Evolutionary conservation across 2,888 invertebrate genomes (phyloP).

Genomic region (Eupsilia transversa): DNA sequence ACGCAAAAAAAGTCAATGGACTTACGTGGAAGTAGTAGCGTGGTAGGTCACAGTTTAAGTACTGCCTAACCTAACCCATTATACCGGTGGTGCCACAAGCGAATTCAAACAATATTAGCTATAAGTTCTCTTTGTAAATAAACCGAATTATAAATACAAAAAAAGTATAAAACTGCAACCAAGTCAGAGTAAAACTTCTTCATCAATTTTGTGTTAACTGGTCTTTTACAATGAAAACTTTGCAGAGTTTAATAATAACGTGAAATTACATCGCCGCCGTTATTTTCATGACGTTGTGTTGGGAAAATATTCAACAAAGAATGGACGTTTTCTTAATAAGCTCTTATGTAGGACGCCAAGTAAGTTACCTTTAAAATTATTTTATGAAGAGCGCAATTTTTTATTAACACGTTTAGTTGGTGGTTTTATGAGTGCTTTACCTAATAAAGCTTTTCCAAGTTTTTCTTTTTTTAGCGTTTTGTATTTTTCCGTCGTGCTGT

Average conservation of each 20-base stretch:
- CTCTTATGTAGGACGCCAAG: slow-evolving; percentile 11
- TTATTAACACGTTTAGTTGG: background rate
- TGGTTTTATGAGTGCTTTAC: slow-evolving; percentile 8
- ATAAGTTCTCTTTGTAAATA: background rate
- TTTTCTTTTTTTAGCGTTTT: background rate
- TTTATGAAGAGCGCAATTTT: slow-evolving; percentile 2
- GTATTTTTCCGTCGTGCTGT: background rate
- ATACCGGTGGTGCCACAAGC: no score
- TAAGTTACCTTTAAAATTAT: background rate
- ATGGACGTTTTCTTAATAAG: slow-evolving; percentile 35
- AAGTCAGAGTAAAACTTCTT: slow-evolving; percentile 36
- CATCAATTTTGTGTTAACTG: slow-evolving; percentile 39
- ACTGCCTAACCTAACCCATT: no score
- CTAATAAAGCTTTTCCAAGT: no score
- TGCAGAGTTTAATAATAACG: slow-evolving; percentile 41
- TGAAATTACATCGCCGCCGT: slow-evolving; percentile 36
- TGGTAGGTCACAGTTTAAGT: no score
- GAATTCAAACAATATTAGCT: no score
- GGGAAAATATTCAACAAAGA: slow-evolving; percentile 20
- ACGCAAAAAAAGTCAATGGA: no score
- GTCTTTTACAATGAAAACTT: slow-evolving; percentile 39
- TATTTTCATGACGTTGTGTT: slow-evolving; percentile 36
- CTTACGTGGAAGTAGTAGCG: no score
- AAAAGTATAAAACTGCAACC: slow-evolving; percentile 7
- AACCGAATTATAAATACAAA: slow-evolving; percentile 10